Percentiles rank a stretch among this genome's conserved stretches.
Evolutionary conservation across 2,888 invertebrate species (phyloP).

Genomic region (Micropterix aruncella): DNA sequence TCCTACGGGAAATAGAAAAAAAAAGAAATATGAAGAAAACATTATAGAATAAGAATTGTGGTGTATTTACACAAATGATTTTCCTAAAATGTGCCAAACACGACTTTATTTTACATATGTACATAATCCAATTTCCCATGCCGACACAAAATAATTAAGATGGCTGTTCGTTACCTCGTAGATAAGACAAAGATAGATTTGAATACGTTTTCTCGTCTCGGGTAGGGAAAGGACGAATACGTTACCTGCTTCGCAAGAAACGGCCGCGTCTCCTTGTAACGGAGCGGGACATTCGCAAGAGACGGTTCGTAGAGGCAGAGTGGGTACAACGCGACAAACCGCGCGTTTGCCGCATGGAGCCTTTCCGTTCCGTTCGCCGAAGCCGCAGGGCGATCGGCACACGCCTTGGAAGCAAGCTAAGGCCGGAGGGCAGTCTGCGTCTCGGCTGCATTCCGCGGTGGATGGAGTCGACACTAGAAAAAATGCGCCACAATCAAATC

Average conservation of each 20-base stretch:
- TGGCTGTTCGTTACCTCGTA: no score
- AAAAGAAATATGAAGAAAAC: no score
- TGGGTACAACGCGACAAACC: slow-evolving; percentile 72
- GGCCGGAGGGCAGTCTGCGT: slow-evolving; percentile 76
- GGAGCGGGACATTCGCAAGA: slow-evolving; percentile 76
- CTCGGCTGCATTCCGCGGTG: slow-evolving; percentile 51
- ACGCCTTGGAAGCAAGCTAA: slow-evolving; percentile 67
- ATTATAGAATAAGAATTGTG: no score
- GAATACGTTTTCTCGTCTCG: no score
- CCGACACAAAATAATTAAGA: no score
- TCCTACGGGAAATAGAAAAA: no score
- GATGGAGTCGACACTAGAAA: slow-evolving; percentile 2
- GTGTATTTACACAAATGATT: no score
- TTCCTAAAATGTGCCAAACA: no score
- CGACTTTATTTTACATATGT: no score
- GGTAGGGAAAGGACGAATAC: background rate
- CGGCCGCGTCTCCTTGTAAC: slow-evolving; percentile 73
- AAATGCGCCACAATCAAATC: no score
- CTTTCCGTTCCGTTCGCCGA: slow-evolving; percentile 23
- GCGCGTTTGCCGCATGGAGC: slow-evolving; percentile 71
- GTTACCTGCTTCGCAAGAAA: slow-evolving; percentile 66
- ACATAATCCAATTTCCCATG: no score
- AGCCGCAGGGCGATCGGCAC: slow-evolving; percentile 69
- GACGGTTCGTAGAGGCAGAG: slow-evolving; percentile 76
- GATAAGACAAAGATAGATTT: no score